Evolutionary conservation across 2,797 vertebrate genomes (phyloP), one percentile per base, ranked within the genome.

Genomic region (Percopsis omiscomaycus): DNA sequence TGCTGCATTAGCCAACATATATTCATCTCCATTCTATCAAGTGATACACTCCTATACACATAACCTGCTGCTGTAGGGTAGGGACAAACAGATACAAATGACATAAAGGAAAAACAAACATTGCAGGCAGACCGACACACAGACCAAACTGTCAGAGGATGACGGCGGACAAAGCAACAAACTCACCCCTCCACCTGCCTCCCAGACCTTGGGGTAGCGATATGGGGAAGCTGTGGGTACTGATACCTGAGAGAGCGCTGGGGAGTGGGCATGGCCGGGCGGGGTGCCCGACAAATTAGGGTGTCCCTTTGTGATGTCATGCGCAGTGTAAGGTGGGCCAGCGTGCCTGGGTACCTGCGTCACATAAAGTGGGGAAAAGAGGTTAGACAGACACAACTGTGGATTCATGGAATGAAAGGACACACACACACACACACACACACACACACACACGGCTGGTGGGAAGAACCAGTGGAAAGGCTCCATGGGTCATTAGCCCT

Each of bases 241-340:
- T 63, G 91, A 91, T 95, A 99, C 96, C 95, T 98, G 97, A 93
- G 96, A 95, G 83, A 98, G 95, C 83, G 94, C 94, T 62, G 95
- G 93, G 80, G 96, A 96, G 75, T 97, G 93, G 47, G 94, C 94
- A 86, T 98, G 97, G 88, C 95, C 95, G 15, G 96, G 95, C 16
- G 96, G 96, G 1, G 97, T 98, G 70, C 93, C 95, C 55, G 94
- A 92, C 86, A 99, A 93, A 84, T 90, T 96, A 16, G 95, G 95
- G 85, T 96, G 96, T 91, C 96, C 96, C 94, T 98, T 99, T 91
- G 90, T 93, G 90, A 98, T 92, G 89, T 99, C 97, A 83, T 98
- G 96, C 84, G 95, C 88, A 86, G 93, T 88, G 80, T 94, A 99
- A 73, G 93, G 92, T 80, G 95, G 92, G 80, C 94, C 93, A 69